Base-by-base conservation (phyloP, 1,140 invertebrate genomes). In the Hypothenemus hampei region DNA sequence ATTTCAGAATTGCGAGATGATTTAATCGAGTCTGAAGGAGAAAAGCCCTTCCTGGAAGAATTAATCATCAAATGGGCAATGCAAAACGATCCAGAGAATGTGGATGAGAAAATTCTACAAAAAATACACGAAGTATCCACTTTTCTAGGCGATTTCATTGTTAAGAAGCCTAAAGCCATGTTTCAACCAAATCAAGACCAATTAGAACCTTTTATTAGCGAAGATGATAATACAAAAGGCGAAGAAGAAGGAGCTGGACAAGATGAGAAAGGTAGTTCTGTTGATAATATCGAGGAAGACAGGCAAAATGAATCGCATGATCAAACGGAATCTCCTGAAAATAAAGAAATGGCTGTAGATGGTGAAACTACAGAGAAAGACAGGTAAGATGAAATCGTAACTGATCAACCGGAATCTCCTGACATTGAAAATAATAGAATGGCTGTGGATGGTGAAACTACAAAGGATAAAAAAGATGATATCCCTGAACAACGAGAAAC, bases 21-120 rank as follows among this genome's bases (percentile, higher is more conserved):
- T n/a, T 19, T 46, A 29, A 21, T 20, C n/a, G 11, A n/a, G n/a
- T n/a, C n/a, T 21, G 48, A 49, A 16, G 23, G 20, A 29, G 23
- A n/a, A 22, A 57, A 50, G 23, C 20, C 52, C 5, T 21, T 46
- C 16, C 23, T 67, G 35, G 62, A 64, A 41, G 41, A 67, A 22
- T 49, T 57, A 29, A 58, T 67, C 47, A 57, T 59, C 4, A 55
- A 62, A 13, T 67, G 65, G 65, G 62, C 59, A 0, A 51, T 54
- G 33, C 24, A 48, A 13, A 63, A 58, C 29, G 56, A 54, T n/a
- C 60, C 62, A 1, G 54, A 63, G 11, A 36, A 62, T n/a, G 60
- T 67, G 6, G 44, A 65, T 29, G 55, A 61, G 7, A n/a, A 44
- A 20, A 39, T 62, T 7, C 18, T 61, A 5, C 31, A 61, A 10